Percentiles rank a stretch among this genome's conserved stretches.
Conservation (phyloP, 2,797 vertebrate genomes). For the Accipiter badius region DNA sequence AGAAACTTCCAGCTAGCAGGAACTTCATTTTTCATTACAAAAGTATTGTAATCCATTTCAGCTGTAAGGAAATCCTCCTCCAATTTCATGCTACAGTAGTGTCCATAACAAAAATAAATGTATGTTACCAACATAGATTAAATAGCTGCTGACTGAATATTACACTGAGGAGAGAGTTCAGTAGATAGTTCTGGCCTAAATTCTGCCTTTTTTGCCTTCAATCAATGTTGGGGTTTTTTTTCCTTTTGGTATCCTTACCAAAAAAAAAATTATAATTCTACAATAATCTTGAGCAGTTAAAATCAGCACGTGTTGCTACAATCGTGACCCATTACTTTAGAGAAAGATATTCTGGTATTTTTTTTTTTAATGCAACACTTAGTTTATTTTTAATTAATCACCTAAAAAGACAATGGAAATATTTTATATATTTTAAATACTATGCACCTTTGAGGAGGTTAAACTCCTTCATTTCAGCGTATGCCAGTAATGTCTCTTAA, state of each 20-base stretch:
- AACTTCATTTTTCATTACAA: constrained; percentile 12
- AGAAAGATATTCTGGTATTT: too few species aligned
- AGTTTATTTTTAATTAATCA: background rate
- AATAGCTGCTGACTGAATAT: constrained; percentile 19
- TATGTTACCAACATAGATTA: constrained; percentile 13
- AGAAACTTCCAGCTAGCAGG: background rate
- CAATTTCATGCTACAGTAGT: constrained; percentile 66
- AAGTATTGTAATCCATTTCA: constrained; percentile 43
- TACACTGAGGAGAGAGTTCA: background rate
- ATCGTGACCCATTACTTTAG: background rate
- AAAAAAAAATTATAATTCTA: background rate
- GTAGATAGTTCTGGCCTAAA: background rate
- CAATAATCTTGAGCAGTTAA: background rate
- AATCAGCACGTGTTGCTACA: background rate
- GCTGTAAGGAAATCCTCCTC: constrained; percentile 49
- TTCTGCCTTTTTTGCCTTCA: background rate
- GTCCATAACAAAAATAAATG: constrained; percentile 56
- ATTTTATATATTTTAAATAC: background rate
- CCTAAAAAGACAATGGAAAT: background rate
- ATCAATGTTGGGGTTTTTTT: background rate
- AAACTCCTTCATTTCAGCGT: background rate
- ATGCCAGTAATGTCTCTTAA: constrained; percentile 42
- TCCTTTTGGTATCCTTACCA: background rate
- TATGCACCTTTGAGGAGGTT: background rate
- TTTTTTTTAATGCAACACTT: background rate